Conservation (phyloP, 2,797 vertebrate genomes). For the Rhynchotus rufescens region DNA sequence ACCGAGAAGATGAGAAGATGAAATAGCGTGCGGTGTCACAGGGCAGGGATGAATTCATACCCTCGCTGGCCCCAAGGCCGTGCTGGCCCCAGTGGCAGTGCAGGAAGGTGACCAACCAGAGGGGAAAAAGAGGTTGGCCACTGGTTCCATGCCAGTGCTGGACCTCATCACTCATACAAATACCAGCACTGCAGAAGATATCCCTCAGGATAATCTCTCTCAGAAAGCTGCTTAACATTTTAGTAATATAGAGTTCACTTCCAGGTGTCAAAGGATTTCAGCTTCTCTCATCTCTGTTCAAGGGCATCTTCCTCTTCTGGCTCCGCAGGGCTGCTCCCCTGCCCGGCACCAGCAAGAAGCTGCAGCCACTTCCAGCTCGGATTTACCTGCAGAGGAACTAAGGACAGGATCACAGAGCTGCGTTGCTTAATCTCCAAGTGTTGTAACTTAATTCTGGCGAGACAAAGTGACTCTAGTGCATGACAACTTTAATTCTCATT, state of each 20-base stretch:
- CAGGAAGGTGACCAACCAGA: background rate
- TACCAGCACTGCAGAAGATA: constrained; percentile 14
- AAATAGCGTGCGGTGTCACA: background rate
- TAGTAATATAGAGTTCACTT: background rate
- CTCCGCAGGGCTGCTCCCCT: accelerated
- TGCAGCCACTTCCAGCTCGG: accelerated
- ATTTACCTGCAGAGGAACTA: background rate
- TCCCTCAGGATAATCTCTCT: constrained; percentile 53
- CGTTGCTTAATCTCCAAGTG: accelerated
- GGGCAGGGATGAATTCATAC: constrained; percentile 27
- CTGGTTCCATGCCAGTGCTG: background rate
- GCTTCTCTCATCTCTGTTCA: background rate
- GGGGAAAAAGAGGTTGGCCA: background rate
- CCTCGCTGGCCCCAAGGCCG: background rate
- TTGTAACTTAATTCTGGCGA: accelerated
- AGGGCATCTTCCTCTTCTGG: constrained; percentile 6
- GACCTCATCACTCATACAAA: constrained; percentile 49
- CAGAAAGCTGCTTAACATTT: constrained; percentile 58
- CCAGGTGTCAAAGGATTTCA: constrained; percentile 11
- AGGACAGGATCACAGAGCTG: accelerated
- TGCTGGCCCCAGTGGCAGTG: accelerated
- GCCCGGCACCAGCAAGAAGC: background rate
- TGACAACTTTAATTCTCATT: background rate
- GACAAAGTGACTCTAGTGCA: accelerated
- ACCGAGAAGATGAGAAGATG: background rate